phyloP scores from a whole-genome alignment of 2,888 invertebrate species.

The Griposia aprilina region DNA sequence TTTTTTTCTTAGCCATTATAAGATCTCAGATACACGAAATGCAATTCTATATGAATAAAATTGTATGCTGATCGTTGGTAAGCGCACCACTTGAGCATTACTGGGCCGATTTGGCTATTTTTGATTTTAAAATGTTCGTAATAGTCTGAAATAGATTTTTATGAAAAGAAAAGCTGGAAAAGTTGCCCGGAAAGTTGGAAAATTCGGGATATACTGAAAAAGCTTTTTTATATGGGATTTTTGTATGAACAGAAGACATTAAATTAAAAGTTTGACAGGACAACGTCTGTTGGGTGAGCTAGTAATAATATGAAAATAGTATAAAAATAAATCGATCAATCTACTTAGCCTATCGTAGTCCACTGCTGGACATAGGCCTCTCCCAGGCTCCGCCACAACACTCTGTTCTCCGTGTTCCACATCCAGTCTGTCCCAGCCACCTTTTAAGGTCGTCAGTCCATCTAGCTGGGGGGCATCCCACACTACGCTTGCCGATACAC shows the following conservation, averaged over 20 bases:
- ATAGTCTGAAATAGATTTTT: not conserved
- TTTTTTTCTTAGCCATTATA: not conserved
- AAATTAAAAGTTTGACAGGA: not conserved
- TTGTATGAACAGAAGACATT: not conserved
- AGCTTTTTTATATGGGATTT: not conserved
- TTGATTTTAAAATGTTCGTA: not conserved
- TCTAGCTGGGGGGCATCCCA: no score
- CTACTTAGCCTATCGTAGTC: no score
- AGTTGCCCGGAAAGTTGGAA: not conserved
- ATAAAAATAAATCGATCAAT: not conserved
- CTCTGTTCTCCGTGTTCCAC: no score
- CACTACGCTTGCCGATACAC: no score
- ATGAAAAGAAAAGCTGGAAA: not conserved
- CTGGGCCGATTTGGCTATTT: not conserved
- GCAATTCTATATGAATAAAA: not conserved
- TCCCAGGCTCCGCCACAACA: no score
- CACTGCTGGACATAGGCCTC: no score
- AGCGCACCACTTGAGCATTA: not conserved
- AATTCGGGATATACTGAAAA: not conserved
- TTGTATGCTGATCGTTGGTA: not conserved
- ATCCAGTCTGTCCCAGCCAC: no score
- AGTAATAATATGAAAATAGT: not conserved
- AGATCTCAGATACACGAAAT: not conserved
- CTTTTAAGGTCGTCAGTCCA: no score
- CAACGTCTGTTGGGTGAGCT: not conserved